A percentile compares a stretch with the other conserved stretches of the same genome.
These are phyloP conservation scores for Bellardia pandia DNA, from an alignment of 2,888 invertebrate genomes.

Conservation along the genomic window DNA sequence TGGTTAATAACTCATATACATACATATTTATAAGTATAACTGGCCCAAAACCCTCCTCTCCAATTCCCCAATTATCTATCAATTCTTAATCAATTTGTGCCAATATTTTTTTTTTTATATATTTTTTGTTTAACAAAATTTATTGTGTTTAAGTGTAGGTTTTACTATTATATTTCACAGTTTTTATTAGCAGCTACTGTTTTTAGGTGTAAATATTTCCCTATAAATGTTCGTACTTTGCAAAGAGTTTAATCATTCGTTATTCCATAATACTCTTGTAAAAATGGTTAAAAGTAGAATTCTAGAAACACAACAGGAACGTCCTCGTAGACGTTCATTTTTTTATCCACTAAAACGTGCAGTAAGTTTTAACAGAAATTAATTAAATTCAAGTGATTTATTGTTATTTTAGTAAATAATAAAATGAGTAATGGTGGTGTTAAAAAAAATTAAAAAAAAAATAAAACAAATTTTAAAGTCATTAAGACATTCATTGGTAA, in stretches of 20 bases:
- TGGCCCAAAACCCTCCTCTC: not conserved
- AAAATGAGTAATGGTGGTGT: not conserved
- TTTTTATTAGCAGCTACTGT: slow-evolving; percentile 19
- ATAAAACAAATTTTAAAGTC: too few relatives aligned
- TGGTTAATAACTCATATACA: slow-evolving; percentile 15
- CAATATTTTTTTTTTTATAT: too few relatives aligned
- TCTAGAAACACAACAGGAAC: slow-evolving; percentile 46
- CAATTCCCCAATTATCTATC: not conserved
- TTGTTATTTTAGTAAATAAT: not conserved
- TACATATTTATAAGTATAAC: not conserved
- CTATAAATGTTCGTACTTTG: slow-evolving; percentile 51
- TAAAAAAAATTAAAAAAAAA: too few relatives aligned
- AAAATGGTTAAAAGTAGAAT: slow-evolving; percentile 70
- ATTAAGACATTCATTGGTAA: too few relatives aligned
- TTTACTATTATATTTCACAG: not conserved
- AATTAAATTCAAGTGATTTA: not conserved
- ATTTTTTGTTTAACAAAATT: slow-evolving; percentile 8
- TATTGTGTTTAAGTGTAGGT: not conserved
- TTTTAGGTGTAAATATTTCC: slow-evolving; percentile 22
- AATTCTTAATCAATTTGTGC: slow-evolving; percentile 23
- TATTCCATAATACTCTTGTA: slow-evolving; percentile 51
- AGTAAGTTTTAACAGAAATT: slow-evolving; percentile 52
- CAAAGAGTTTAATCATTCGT: slow-evolving; percentile 35
- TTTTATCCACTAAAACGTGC: slow-evolving; percentile 24
- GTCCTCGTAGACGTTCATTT: slow-evolving; percentile 33